phyloP scores from a whole-genome alignment of 1,140 invertebrate genomes.

The Nomia melanderi region DNA sequence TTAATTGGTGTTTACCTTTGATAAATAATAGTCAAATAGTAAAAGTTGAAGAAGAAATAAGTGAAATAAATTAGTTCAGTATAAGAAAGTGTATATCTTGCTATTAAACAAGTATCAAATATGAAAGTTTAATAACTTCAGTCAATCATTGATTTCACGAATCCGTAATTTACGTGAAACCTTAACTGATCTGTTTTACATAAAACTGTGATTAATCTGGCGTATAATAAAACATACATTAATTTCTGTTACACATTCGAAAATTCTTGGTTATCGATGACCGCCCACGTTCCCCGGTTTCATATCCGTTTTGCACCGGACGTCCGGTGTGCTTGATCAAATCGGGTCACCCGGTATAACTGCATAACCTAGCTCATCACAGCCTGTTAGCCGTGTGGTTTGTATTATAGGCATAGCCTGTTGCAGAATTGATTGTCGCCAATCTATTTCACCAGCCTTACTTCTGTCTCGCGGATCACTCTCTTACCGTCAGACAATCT shows the following conservation, averaged over 20 bases:
- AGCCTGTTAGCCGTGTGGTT: slow-evolving; percentile 27
- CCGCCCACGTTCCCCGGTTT: neutral
- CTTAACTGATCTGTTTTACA: too few relatives aligned
- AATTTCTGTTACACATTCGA: neutral
- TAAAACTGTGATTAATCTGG: too few relatives aligned
- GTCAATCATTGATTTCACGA: too few relatives aligned
- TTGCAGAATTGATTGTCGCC: slow-evolving; percentile 25
- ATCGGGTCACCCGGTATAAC: slow-evolving; percentile 42
- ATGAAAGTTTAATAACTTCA: too few relatives aligned
- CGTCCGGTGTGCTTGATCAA: slow-evolving; percentile 18
- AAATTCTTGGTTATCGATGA: slow-evolving; percentile 14
- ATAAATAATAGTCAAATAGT: too few relatives aligned
- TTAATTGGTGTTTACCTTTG: too few relatives aligned
- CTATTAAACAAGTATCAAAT: too few relatives aligned
- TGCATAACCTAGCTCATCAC: slow-evolving; percentile 34
- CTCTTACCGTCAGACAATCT: neutral
- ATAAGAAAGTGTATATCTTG: too few relatives aligned
- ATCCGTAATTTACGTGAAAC: too few relatives aligned
- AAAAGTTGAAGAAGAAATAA: too few relatives aligned
- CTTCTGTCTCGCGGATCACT: neutral
- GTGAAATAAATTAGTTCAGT: too few relatives aligned
- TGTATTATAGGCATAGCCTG: slow-evolving; percentile 32
- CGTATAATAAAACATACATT: too few relatives aligned
- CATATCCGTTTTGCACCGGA: slow-evolving; percentile 17
- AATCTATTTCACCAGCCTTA: slow-evolving; percentile 31